Evolutionary conservation across 1,140 invertebrate species (phyloP).

Genomic region (Drosophila sproati): DNA sequence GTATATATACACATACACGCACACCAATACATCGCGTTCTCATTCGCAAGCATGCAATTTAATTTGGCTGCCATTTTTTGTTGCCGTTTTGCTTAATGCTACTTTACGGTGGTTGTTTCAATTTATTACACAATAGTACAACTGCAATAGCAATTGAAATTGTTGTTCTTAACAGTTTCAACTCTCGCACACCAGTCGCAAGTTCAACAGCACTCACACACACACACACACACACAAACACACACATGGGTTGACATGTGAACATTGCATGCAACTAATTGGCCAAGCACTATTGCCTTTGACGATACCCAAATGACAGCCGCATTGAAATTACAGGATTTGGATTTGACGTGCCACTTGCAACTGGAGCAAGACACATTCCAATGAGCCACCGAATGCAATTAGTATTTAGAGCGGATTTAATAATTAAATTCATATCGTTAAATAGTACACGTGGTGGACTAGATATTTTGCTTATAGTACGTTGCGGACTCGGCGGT

Average conservation of each 20-base stretch:
- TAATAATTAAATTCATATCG: constrained; percentile 31
- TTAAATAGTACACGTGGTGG: not conserved
- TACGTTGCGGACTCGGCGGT: constrained; percentile 42
- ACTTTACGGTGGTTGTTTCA: constrained; percentile 78
- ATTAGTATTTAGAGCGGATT: constrained; percentile 35
- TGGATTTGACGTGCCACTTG: constrained; percentile 26
- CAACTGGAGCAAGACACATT: constrained; percentile 42
- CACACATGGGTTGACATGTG: constrained; percentile 65
- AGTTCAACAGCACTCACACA: constrained; percentile 41
- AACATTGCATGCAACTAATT: constrained; percentile 80
- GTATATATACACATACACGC: constrained; percentile 23
- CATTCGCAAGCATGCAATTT: constrained; percentile 54
- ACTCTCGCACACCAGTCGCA: constrained; percentile 30
- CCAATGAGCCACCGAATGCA: constrained; percentile 25
- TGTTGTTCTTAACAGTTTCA: constrained; percentile 54
- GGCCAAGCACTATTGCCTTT: constrained; percentile 25
- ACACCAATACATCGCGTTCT: constrained; percentile 17
- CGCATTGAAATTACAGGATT: constrained; percentile 59
- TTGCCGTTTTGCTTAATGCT: constrained; percentile 70
- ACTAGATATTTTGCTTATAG: constrained; percentile 38
- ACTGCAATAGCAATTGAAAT: constrained; percentile 21
- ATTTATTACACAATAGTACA: constrained; percentile 68
- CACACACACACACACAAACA: constrained; percentile 24
- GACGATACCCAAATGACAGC: constrained; percentile 20
- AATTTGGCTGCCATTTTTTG: constrained; percentile 69